Evolutionary conservation across 2,888 invertebrate genomes (phyloP), one percentile per base, ranked within the genome.

Genomic region (Brachyptera putata): DNA sequence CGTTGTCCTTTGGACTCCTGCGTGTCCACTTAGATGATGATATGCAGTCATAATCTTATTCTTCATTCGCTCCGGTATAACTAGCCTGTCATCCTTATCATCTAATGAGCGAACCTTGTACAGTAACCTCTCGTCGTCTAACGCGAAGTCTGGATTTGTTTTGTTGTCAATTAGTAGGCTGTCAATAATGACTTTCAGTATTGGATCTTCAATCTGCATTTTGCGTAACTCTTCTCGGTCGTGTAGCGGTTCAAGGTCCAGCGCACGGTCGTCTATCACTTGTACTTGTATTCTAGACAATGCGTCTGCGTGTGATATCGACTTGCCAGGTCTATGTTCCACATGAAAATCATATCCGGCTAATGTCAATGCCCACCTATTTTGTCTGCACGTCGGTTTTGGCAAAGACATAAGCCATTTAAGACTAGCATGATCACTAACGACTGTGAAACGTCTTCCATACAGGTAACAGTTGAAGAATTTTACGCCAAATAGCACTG

Each of bases 401-500:
- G 22, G 21, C 5, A 21, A 3, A 4, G 46, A 22, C 9, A 46
- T 46, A 1, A 46, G n/a, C 5, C 18, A 46, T 46, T 46, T 21
- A n/a, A 46, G 18, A 24, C 21, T 21, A 13, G 4, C 13, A 24
- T 46, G 46, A 11, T 46, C 46, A 2, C 22, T 46, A 2, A 46
- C 24, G 13, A 46, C 18, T 7, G 9, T 24, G n/a, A 46, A 46
- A 21, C n/a, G 22, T 2, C 24, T 14, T 2, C 24, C 22, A 46
- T 46, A 46, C 2, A 46, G 46, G n/a, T 46, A 46, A 18, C 46
- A 46, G 21, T 46, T 46, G 24, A 46, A 46, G 2, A n/a, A 18
- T 46, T 46, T 46, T 4, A 46, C 22, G 5, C 46, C 46, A 2
- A 21, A 46, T 3, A 46, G 13, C 1, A 46, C 46, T 22, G 46